A percentile compares a stretch with the other conserved stretches of the same genome.
These are phyloP conservation scores for Hypomesus transpacificus DNA, from an alignment of 2,113 vertebrate genomes.

Conservation along the genomic window DNA sequence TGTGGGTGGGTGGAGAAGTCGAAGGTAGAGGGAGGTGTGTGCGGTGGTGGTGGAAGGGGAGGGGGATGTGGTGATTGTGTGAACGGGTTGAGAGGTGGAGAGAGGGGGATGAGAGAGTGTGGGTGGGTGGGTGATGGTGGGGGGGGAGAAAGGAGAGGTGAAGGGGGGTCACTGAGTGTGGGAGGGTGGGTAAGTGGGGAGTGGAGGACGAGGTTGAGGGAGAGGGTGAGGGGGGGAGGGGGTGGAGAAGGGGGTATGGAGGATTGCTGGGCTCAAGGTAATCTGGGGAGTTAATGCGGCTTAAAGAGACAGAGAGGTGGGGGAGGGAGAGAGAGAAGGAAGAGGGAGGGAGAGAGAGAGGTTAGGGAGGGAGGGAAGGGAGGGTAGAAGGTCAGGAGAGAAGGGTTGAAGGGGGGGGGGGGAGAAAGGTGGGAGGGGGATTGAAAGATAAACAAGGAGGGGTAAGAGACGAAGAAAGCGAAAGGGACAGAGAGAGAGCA, in stretches of 20 bases:
- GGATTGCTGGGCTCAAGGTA: conserved; percentile 75
- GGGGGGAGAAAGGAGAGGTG: conserved; percentile 46
- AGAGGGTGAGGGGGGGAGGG: conserved; percentile 40
- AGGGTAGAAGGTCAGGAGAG: conserved; percentile 38
- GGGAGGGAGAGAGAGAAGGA: conserved; percentile 18
- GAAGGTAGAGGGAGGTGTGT: conserved; percentile 3
- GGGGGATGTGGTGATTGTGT: not conserved
- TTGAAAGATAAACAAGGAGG: conserved; percentile 26
- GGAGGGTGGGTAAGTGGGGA: conserved; percentile 57
- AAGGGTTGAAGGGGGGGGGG: conserved; percentile 21
- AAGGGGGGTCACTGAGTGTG: conserved; percentile 21
- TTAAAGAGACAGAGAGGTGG: conserved; percentile 56
- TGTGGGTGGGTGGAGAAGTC: conserved; percentile 63
- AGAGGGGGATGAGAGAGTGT: conserved; percentile 55
- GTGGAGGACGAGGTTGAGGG: conserved; percentile 22
- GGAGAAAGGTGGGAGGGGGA: conserved; percentile 6
- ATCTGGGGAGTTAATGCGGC: conserved; percentile 77
- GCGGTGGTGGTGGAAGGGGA: not conserved
- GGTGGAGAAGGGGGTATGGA: conserved; percentile 53
- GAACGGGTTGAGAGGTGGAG: conserved; percentile 18
- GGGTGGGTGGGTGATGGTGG: conserved; percentile 38
- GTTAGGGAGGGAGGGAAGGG: conserved; percentile 2
- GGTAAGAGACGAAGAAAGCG: not conserved
- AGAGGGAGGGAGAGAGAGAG: conserved; percentile 34
- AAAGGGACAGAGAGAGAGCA: conserved; percentile 37